phyloP scores from a whole-genome alignment of 2,888 invertebrate species.

The Apodemia mormo region DNA sequence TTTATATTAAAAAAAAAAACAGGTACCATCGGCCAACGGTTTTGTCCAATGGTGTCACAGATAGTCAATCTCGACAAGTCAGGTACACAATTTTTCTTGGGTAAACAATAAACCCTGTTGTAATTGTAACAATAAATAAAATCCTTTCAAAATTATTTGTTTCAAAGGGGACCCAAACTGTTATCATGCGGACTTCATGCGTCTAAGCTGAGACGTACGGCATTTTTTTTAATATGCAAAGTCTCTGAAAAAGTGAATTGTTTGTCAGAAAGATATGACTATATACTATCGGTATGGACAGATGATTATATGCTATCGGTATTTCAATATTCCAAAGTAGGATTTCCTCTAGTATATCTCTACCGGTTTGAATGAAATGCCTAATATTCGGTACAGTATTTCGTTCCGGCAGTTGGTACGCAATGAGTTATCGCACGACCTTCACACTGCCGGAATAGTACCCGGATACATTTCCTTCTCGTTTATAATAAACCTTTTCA shows the following conservation, averaged over 20 bases:
- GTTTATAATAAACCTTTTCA: not conserved
- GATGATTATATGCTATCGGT: not conserved
- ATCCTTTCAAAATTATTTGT: too few relatives aligned
- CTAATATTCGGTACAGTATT: not conserved
- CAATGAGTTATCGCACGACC: slow-evolving; percentile 34
- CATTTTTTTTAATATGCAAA: not conserved
- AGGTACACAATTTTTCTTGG: too few relatives aligned
- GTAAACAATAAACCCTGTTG: too few relatives aligned
- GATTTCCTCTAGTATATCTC: not conserved
- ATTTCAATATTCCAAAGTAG: not conserved
- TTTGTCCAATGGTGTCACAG: too few relatives aligned
- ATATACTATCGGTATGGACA: too few relatives aligned
- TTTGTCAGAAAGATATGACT: not conserved
- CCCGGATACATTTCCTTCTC: not conserved
- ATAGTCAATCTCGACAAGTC: too few relatives aligned
- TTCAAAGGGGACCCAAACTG: too few relatives aligned
- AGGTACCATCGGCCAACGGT: too few relatives aligned
- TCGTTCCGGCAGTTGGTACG: not conserved
- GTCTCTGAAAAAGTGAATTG: not conserved
- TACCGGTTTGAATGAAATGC: not conserved
- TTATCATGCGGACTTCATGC: too few relatives aligned
- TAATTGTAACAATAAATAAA: too few relatives aligned
- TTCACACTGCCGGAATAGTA: slow-evolving; percentile 37
- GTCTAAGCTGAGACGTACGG: not conserved
- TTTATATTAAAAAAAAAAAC: too few relatives aligned